Conservation (phyloP, 2,888 invertebrate species). For the Sesia apiformis region DNA sequence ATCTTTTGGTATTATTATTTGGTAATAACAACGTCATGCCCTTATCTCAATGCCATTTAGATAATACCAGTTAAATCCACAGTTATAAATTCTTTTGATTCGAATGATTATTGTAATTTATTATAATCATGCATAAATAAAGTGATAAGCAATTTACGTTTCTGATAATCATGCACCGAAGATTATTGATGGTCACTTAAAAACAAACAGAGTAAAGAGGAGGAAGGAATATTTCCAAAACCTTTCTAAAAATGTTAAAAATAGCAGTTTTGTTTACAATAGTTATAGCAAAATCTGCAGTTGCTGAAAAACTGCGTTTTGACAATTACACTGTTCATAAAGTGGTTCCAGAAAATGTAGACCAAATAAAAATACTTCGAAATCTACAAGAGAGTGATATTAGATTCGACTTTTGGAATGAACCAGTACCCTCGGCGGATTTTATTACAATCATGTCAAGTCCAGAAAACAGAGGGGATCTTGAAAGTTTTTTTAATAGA, state of each 20-base stretch:
- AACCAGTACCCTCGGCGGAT: slow-evolving; percentile 31
- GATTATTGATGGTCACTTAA: too few relatives aligned
- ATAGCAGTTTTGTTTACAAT: neutral
- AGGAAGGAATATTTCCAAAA: too few relatives aligned
- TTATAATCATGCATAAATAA: too few relatives aligned
- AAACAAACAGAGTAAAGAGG: too few relatives aligned
- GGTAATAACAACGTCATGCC: too few relatives aligned
- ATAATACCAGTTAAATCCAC: too few relatives aligned
- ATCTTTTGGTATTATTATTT: neutral
- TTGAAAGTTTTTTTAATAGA: slow-evolving; percentile 40
- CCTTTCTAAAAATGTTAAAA: neutral
- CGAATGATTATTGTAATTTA: too few relatives aligned
- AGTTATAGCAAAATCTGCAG: slow-evolving; percentile 2
- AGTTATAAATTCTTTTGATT: too few relatives aligned
- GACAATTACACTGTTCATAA: slow-evolving; percentile 69
- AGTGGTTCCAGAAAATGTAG: slow-evolving; percentile 56
- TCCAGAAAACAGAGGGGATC: slow-evolving; percentile 37
- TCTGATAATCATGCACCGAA: too few relatives aligned
- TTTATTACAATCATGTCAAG: slow-evolving; percentile 56
- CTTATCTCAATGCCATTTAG: too few relatives aligned
- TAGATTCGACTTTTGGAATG: slow-evolving; percentile 62
- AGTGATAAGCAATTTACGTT: too few relatives aligned
- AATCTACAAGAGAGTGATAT: slow-evolving; percentile 47
- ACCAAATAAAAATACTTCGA: slow-evolving; percentile 63
- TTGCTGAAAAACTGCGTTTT: slow-evolving; percentile 35